Base-by-base conservation (phyloP, 1,140 invertebrate genomes). In the Eurosta solidaginis region DNA sequence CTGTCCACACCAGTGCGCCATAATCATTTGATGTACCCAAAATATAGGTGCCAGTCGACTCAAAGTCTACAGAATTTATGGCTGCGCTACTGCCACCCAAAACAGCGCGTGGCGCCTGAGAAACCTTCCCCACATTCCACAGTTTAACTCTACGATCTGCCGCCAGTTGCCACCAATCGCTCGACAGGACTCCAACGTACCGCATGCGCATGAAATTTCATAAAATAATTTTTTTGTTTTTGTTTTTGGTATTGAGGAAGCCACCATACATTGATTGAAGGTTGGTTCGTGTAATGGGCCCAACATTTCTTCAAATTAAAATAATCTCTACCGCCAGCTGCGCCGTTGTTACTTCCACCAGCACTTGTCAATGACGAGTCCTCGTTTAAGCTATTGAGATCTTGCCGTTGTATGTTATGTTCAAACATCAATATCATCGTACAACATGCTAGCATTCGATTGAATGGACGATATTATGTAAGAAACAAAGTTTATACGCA, bases 51-150 rank as follows among this genome's bases (percentile, higher is more conserved):
- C 96, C 96, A 59, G 96, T 95, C 33, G 93, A 91, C 88, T 98
- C 97, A 88, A 98, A 98, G 85, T 98, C 96, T 50, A 99, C 92
- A 1, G 95, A 96, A 92, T 96, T 97, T n/a, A 98, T 94, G 63
- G 93, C 94, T 7, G 94, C 95, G 89, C 98, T 98, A 83, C 96
- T 97, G 6, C 97, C 97, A 12, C 93, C 93, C 42, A 98, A 89
- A 77, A 92, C 91, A 47, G 94, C 95, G 88, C 92, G 93, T 77
- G 90, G 91, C 81, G 96, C 93, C 77, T 91, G 90, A 59, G 89
- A 87, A 83, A 91, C 94, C 93, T 95, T 95, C 10, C 92, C 92
- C 40, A 97, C 91, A 87, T 97, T 96, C 97, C 97, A 99, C 14
- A 99, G 89, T 89, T 98, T 98, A 27, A 99, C 94, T 91, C 97